These are phyloP conservation scores for Deilephila elpenor DNA, from an alignment of 2,888 invertebrate species.

Conservation along the genomic window DNA sequence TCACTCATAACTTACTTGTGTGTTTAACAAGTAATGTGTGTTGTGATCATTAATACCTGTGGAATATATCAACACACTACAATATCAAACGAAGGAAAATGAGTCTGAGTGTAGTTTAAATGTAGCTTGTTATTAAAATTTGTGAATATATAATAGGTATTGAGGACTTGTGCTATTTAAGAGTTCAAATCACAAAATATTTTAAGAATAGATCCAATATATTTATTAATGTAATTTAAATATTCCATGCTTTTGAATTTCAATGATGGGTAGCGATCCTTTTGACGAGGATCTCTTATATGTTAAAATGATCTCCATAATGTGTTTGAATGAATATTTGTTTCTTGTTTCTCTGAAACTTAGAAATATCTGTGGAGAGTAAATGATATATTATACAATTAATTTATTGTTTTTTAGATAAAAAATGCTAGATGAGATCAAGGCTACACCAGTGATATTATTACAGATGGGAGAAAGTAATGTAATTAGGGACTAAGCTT, in stretches of 20 bases:
- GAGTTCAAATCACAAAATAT: slow-evolving; percentile 53
- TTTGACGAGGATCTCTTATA: background rate
- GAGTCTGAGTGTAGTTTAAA: slow-evolving; percentile 27
- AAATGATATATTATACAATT: background rate
- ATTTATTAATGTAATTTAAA: slow-evolving; percentile 38
- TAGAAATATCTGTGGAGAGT: background rate
- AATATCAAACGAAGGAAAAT: slow-evolving; percentile 24
- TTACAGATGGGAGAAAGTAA: background rate
- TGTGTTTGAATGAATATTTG: slow-evolving; percentile 18
- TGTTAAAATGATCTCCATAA: slow-evolving; percentile 5
- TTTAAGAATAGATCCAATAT: slow-evolving; percentile 37
- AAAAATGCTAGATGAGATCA: background rate
- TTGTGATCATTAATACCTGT: background rate
- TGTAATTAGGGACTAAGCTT: slow-evolving; percentile 9
- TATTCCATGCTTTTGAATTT: slow-evolving; percentile 35
- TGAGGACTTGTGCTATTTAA: slow-evolving; percentile 49
- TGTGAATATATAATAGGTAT: slow-evolving; percentile 33
- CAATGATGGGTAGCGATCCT: background rate
- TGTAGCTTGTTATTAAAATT: slow-evolving; percentile 18
- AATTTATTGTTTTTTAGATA: slow-evolving; percentile 9
- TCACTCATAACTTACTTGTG: background rate
- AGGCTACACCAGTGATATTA: background rate
- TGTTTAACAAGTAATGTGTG: background rate
- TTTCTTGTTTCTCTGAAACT: background rate
- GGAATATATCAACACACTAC: slow-evolving; percentile 7